Evolutionary conservation across 2,113 vertebrate species (phyloP), one percentile per base, ranked within the genome.

Genomic region (Dicaeum eximium): DNA sequence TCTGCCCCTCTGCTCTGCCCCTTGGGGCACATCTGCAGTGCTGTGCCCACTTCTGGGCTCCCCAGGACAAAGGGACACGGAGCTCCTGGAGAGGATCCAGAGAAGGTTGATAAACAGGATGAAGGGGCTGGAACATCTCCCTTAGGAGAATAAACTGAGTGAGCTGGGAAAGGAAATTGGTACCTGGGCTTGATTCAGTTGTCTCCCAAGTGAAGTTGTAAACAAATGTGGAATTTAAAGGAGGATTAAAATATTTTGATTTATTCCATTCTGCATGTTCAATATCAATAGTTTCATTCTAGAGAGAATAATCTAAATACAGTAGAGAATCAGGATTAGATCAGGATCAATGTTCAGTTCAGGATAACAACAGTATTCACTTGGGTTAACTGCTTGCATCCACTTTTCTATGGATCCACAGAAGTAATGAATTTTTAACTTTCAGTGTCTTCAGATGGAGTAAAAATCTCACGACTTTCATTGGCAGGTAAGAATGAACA

Each of bases 191-290:
- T 80, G 42, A 65, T 70, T 73, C 35, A 15, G 7, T 47, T 48
- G 14, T 88, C 50, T 83, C 8, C 2, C 67, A 84, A 33, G 28
- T 37, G n/a, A 69, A 80, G 42, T 24, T 88, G 67, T 80, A 77
- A 92, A 91, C 42, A 91, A 80, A 61, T 80, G 54, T 66, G 64
- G n/a, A 78, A 92, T 92, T 93, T 92, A 91, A 83, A 81, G 48
- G 44, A 53, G 38, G 65, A 88, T 92, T 74, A 66, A 45, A 58
- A 19, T 50, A 37, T 62, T 66, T 45, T 74, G 28, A 38, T 84
- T 84, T 50, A 71, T 78, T 81, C 38, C 4, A 8, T 61, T 54
- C 38, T 66, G 27, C 30, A 2, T 71, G 61, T 67, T 90, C 48
- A 47, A 1, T 79, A 90, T 20, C 47, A 42, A 33, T 38, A 81